Evolutionary conservation across 2,888 invertebrate genomes (phyloP).

Genomic region (Malachius bipustulatus): DNA sequence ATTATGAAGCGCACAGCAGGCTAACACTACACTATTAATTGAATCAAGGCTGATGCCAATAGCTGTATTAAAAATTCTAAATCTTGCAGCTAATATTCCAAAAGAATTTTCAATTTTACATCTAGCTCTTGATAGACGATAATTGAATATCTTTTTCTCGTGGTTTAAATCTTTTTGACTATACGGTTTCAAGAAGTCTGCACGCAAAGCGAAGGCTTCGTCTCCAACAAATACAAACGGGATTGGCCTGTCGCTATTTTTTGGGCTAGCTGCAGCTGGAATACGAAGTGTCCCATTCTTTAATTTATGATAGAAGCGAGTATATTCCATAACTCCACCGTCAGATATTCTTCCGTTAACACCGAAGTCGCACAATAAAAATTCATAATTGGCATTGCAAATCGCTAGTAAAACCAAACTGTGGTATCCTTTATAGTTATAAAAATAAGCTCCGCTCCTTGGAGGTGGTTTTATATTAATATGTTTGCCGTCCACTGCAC

Average conservation of each 20-base stretch:
- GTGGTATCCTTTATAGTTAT: constrained; percentile 8
- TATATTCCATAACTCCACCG: constrained; percentile 1
- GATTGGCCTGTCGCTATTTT: constrained; percentile 2
- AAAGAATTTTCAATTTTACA: constrained; percentile 13
- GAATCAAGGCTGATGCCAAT: constrained; percentile 10
- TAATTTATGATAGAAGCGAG: constrained; percentile 2
- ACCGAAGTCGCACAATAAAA: constrained; percentile 7
- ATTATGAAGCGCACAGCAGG: constrained; percentile 14
- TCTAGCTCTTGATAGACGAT: constrained; percentile 11
- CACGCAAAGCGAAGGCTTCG: constrained; percentile 14
- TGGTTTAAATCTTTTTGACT: constrained; percentile 9
- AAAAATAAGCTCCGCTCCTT: constrained; percentile 13
- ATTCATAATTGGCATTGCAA: constrained; percentile 7
- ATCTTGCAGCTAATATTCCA: constrained; percentile 14
- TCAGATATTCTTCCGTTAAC: constrained; percentile 3
- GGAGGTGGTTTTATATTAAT: constrained; percentile 14
- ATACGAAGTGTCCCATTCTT: constrained; percentile 3
- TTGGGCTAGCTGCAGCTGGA: not conserved
- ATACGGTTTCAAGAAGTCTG: constrained; percentile 15
- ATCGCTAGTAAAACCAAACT: not conserved
- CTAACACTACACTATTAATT: constrained; percentile 12
- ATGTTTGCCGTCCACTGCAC: constrained; percentile 18
- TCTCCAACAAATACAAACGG: constrained; percentile 15
- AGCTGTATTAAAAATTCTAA: constrained; percentile 12
- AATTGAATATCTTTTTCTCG: constrained; percentile 13